These are phyloP conservation scores for Psittacula echo DNA, from an alignment of 2,797 vertebrate species.

Conservation along the genomic window DNA sequence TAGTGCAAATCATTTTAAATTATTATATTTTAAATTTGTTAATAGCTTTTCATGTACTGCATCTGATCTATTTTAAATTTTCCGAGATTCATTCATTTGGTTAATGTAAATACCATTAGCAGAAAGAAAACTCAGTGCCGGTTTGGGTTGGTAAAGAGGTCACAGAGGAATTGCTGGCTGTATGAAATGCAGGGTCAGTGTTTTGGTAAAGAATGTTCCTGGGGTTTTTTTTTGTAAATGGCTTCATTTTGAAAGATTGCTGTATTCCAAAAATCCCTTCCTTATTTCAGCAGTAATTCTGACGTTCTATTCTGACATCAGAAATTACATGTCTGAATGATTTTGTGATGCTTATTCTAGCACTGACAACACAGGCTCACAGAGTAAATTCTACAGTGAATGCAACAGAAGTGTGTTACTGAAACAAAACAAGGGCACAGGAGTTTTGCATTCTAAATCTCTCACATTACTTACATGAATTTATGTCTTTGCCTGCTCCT, in stretches of 20 bases:
- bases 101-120: neutral
- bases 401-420: neutral
- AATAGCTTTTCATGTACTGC: neutral
- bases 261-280: constrained; percentile 25
- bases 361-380: neutral
- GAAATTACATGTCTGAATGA: constrained; percentile 50
- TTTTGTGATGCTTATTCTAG: constrained; percentile 44
- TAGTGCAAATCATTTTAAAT: neutral
- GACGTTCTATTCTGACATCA: constrained; percentile 62
- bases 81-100: neutral
- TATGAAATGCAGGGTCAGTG: constrained; percentile 17
- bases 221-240: neutral
- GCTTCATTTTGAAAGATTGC: constrained; percentile 13
- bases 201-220: constrained; percentile 16
- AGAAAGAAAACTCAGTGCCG: neutral
- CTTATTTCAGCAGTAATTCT: constrained; percentile 50
- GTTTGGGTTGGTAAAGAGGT: constrained; percentile 32
- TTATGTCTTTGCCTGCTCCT: neutral
- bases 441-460: constrained; percentile 12
- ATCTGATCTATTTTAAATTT: constrained; percentile 2
- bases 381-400: constrained; percentile 11
- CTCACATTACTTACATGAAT: neutral
- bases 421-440: constrained; percentile 30
- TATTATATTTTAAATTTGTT: neutral
- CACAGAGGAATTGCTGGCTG: constrained; percentile 19